These are phyloP conservation scores for Coremacera marginata DNA, from an alignment of 2,888 invertebrate species.

Conservation along the genomic window DNA sequence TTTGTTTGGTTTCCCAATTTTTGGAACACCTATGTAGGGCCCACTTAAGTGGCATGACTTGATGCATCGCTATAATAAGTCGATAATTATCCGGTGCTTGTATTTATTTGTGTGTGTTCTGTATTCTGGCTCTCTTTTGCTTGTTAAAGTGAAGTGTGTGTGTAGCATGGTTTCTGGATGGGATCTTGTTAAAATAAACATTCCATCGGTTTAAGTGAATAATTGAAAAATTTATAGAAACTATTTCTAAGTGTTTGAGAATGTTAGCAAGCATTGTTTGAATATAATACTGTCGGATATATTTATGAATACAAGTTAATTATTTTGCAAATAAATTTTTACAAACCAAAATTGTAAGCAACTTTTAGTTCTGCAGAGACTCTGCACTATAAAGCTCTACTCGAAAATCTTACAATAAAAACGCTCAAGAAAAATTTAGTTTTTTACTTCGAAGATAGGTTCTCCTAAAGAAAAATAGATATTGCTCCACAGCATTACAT, in stretches of 20 bases:
- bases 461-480: too few relatives aligned
- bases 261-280: too few relatives aligned
- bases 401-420: too few relatives aligned
- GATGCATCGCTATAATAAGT: slow-evolving; percentile 41
- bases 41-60: slow-evolving; percentile 41
- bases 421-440: too few relatives aligned
- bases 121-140: neutral
- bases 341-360: too few relatives aligned
- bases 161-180: neutral
- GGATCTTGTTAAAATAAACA: neutral
- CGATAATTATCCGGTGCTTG: slow-evolving; percentile 44
- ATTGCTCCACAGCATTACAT: too few relatives aligned
- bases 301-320: too few relatives aligned
- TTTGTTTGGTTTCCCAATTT: slow-evolving; percentile 40
- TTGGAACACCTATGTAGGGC: slow-evolving; percentile 41
- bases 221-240: slow-evolving; percentile 3
- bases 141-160: neutral
- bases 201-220: neutral
- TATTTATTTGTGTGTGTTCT: slow-evolving; percentile 21
- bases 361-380: too few relatives aligned
- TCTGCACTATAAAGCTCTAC: too few relatives aligned
- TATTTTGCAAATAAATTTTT: too few relatives aligned
- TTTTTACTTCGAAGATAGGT: too few relatives aligned
- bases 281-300: too few relatives aligned
- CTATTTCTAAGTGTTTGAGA: neutral